Percentiles rank a stretch among this genome's conserved stretches.
Evolutionary conservation across 2,113 vertebrate genomes (phyloP).

Genomic region (Caretta caretta): DNA sequence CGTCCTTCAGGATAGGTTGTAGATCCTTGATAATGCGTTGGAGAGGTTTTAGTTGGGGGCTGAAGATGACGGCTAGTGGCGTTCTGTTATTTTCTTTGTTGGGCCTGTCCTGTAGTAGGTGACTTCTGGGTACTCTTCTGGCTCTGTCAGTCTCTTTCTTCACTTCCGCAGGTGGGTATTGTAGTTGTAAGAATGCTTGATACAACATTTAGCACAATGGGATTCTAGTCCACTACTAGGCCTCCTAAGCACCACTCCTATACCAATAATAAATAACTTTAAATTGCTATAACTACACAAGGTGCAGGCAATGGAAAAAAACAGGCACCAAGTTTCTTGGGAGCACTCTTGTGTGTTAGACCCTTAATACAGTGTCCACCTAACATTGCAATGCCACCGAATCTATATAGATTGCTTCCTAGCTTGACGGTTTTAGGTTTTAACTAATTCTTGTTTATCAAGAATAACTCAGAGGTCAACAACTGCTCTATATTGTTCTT

Average conservation of each 20-base stretch:
- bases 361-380: background rate
- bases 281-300: background rate
- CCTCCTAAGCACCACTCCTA: background rate
- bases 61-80: no score
- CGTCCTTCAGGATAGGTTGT: no score
- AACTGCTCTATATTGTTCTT: background rate
- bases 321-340: background rate
- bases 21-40: no score
- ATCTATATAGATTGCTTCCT: background rate
- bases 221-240: background rate
- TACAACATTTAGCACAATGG: background rate
- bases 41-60: no score
- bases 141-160: no score
- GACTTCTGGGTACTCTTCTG: no score
- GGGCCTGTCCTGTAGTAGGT: no score
- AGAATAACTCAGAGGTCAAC: background rate
- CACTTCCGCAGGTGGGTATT: no score
- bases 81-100: no score
- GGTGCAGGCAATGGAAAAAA: background rate
- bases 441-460: background rate
- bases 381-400: background rate
- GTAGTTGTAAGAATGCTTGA: no score
- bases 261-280: background rate
- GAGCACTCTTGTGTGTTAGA: background rate
- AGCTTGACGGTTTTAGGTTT: background rate